A percentile compares a stretch with the other conserved stretches of the same genome.
phyloP scores from a whole-genome alignment of 2,113 vertebrate species.

The Chunga burmeisteri region DNA sequence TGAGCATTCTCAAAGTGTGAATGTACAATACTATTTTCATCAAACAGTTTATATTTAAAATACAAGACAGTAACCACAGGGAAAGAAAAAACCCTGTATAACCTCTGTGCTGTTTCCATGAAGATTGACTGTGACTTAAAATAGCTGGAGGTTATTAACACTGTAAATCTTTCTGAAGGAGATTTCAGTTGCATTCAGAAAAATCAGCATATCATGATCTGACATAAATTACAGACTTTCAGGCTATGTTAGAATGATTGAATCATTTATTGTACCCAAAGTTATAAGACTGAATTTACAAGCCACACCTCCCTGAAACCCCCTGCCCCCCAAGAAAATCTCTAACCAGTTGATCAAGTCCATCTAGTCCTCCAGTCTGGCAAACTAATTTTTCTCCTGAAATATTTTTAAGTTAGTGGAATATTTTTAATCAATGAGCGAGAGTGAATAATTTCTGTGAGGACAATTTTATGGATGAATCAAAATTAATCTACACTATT shows the following conservation, averaged over 20 bases:
- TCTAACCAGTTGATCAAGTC: background rate
- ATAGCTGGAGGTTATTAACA: constrained; percentile 59
- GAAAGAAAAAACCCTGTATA: background rate
- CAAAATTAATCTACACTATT: background rate
- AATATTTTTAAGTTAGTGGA: background rate
- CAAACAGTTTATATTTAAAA: constrained; percentile 39
- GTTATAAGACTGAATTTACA: background rate
- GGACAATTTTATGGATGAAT: background rate
- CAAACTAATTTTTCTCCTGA: background rate
- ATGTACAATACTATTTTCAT: background rate
- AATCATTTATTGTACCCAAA: background rate
- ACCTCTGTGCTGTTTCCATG: constrained; percentile 9
- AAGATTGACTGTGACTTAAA: constrained; percentile 60
- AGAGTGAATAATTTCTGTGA: background rate
- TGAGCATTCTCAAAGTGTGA: constrained; percentile 14
- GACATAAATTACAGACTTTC: constrained; percentile 30
- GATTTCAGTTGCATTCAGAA: constrained; percentile 27
- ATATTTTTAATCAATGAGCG: background rate
- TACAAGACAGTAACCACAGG: constrained; percentile 11
- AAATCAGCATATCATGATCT: constrained; percentile 1
- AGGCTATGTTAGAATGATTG: constrained; percentile 15
- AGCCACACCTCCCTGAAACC: fast-evolving
- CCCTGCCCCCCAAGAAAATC: background rate
- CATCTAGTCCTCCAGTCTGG: background rate
- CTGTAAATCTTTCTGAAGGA: constrained; percentile 54